Percentiles rank a stretch among this genome's conserved stretches.
phyloP scores from a whole-genome alignment of 1,140 invertebrate species.

The Eumaeus atala region DNA sequence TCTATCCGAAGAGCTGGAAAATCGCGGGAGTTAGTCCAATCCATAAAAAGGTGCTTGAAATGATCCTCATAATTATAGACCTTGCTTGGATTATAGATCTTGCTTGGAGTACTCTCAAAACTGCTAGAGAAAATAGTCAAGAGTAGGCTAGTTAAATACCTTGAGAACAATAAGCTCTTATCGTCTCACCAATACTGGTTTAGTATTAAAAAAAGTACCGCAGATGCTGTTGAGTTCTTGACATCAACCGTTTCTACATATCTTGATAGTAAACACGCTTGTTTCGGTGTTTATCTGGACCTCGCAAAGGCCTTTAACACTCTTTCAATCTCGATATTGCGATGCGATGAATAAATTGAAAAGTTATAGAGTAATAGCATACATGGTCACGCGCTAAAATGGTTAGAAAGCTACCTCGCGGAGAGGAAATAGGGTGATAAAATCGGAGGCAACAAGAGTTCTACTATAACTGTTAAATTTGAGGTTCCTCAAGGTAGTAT shows the following conservation, averaged over 20 bases:
- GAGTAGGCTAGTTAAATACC: not conserved
- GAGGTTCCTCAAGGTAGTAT: constrained; percentile 1
- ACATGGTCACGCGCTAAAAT: constrained; percentile 7
- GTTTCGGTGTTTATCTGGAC: constrained; percentile 16
- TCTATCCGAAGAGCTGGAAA: constrained; percentile 16
- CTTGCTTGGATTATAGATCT: constrained; percentile 15
- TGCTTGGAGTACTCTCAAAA: constrained; percentile 14
- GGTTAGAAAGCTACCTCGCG: constrained; percentile 13
- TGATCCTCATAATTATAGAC: constrained; percentile 14
- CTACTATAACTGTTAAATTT: not conserved
- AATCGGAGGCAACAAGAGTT: not conserved
- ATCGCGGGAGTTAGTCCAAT: constrained; percentile 14
- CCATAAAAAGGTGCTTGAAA: constrained; percentile 10
- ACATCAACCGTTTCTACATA: not conserved
- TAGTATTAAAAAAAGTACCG: constrained; percentile 9
- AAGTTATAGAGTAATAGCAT: constrained; percentile 8
- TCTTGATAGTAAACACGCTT: not conserved
- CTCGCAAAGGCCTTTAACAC: constrained; percentile 12
- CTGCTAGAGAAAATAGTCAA: constrained; percentile 15
- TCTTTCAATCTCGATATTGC: constrained; percentile 12
- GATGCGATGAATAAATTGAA: too few relatives aligned
- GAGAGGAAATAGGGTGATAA: not conserved
- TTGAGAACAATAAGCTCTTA: constrained; percentile 11
- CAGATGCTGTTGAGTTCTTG: constrained; percentile 15
- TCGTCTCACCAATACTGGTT: constrained; percentile 14